A percentile compares a stretch with the other conserved stretches of the same genome.
Conservation (phyloP, 2,113 vertebrate genomes). For the Uria lomvia region DNA sequence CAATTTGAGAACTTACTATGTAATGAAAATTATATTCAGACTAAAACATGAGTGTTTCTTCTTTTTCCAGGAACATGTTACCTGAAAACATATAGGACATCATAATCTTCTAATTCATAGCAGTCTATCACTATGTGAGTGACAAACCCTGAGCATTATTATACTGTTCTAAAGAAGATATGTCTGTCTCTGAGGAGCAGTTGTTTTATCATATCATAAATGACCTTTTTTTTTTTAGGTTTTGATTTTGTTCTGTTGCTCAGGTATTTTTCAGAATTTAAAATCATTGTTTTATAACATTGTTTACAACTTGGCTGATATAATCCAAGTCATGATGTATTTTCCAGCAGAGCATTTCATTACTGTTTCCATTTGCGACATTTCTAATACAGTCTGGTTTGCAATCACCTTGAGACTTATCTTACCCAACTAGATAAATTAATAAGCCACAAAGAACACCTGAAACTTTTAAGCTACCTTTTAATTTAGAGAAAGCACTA, state of each 20-base stretch:
- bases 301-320: neutral
- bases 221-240: neutral
- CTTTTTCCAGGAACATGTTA: neutral
- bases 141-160: neutral
- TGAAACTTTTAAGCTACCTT: neutral
- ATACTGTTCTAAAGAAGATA: neutral
- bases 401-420: neutral
- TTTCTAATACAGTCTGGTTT: neutral
- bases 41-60: neutral
- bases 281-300: neutral
- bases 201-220: neutral
- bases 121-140: too few species aligned
- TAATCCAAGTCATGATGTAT: neutral
- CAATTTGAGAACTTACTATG: neutral
- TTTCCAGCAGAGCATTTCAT: neutral
- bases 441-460: neutral
- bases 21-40: neutral
- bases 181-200: neutral
- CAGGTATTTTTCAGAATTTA: neutral
- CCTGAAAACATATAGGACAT: neutral
- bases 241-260: neutral
- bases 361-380: neutral
- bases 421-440: neutral
- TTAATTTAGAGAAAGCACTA: neutral
- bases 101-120: neutral